Base-by-base conservation (phyloP, 2,113 vertebrate species). In the Phyllostomus discolor region DNA sequence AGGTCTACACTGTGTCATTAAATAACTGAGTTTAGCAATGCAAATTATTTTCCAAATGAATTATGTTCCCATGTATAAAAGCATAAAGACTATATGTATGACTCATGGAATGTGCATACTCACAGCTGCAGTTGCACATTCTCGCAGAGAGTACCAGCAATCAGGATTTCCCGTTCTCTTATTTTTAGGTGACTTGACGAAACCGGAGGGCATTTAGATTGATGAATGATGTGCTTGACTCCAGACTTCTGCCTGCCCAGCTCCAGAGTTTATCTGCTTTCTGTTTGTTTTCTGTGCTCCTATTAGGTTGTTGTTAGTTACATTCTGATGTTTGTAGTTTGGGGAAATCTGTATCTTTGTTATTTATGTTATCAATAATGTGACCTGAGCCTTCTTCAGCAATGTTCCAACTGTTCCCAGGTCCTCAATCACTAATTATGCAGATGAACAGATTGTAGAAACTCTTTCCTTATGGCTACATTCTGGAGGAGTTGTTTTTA, bases 381-480 rank as follows among this genome's bases (percentile, higher is more conserved):
- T 98, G 98, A 98, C 98, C 98, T 98, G 97, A 96, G 97, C 98
- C 98, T 98, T 98, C 97, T 96, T 97, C 90, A 98, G 98, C 98
- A 98, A 97, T 97, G 96, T 98, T 99, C 98, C 98, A 99, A 98
- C 98, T 98, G 98, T 98, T 98, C 97, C 98, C 97, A 96, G 98
- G 98, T 98, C 98, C 94, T 98, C 98, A 97, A 97, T 98, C 98
- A 98, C 98, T 98, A 98, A 98, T 99, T 99, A 98, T 98, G 98
- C 98, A 98, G 98, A 98, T 98, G 98, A 98, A 98, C 98, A 98
- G 98, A 98, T 98, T 99, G 98, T 98, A 97, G 97, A 97, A 98
- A 98, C 96, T 98, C 98, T 98, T 98, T 98, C 98, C 98, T 98
- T 98, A 98, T 98, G 98, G 98, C 96, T 97, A 92, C 98, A 97